These are phyloP conservation scores for Tretioscincus oriximinensis DNA, from an alignment of 2,113 vertebrate species.

Conservation along the genomic window DNA sequence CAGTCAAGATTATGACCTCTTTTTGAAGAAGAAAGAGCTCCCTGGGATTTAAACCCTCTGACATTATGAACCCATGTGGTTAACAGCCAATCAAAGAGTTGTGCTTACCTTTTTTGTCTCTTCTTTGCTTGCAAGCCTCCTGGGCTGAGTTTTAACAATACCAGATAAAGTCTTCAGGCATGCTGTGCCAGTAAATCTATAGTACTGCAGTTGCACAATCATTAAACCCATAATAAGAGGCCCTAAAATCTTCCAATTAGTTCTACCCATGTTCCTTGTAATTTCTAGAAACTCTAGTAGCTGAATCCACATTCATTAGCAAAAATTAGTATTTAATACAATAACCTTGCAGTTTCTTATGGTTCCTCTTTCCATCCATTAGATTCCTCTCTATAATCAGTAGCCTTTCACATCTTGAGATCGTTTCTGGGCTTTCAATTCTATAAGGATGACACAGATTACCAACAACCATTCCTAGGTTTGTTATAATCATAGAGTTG, in stretches of 20 bases:
- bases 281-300: background rate
- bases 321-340: too few species aligned
- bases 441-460: too few species aligned
- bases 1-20: background rate
- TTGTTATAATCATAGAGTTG: too few species aligned
- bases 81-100: slow-evolving; percentile 13
- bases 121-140: background rate
- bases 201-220: background rate
- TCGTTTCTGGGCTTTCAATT: too few species aligned
- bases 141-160: background rate
- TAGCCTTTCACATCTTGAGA: too few species aligned
- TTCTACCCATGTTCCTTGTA: background rate
- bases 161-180: slow-evolving; percentile 1
- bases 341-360: too few species aligned
- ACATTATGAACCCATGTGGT: background rate
- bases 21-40: background rate
- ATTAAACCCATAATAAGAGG: background rate
- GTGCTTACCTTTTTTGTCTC: background rate
- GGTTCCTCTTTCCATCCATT: too few species aligned
- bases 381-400: too few species aligned
- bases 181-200: background rate
- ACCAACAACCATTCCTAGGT: too few species aligned
- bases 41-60: background rate
- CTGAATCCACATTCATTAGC: too few species aligned
- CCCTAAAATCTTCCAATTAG: background rate